phyloP scores from a whole-genome alignment of 2,888 invertebrate species.

The Agrenia bidenticulata region DNA sequence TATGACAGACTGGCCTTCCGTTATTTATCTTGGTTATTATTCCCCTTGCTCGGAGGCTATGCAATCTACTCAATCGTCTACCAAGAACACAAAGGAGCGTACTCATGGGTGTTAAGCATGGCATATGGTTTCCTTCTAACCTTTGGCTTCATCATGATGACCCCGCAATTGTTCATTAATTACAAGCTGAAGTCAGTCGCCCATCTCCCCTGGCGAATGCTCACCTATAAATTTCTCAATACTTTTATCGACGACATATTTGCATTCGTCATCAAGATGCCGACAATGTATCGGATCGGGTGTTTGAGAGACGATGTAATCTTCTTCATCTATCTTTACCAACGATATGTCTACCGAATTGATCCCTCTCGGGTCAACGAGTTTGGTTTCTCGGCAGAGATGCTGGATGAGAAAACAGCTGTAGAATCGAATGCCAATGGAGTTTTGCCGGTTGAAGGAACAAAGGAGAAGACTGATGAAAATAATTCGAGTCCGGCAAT shows the following conservation, averaged over 20 bases:
- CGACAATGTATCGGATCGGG: conserved; percentile 83
- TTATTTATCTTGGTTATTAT: conserved; percentile 94
- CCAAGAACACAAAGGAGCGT: conserved; percentile 98
- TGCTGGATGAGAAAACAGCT: conserved; percentile 37
- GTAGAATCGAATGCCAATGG: neutral
- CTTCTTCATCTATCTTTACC: conserved; percentile 98
- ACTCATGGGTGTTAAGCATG: conserved; percentile 94
- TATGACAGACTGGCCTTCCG: conserved; percentile 95
- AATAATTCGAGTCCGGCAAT: conserved; percentile 26
- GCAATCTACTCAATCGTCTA: conserved; percentile 92
- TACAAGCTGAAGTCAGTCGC: conserved; percentile 99
- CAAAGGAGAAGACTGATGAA: neutral
- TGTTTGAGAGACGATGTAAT: conserved; percentile 71
- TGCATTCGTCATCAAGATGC: conserved; percentile 99
- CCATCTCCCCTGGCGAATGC: conserved; percentile 99
- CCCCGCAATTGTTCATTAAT: conserved; percentile 99
- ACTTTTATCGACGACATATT: conserved; percentile 99
- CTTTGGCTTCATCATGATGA: conserved; percentile 99
- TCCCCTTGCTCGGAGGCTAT: conserved; percentile 90
- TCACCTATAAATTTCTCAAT: conserved; percentile 98
- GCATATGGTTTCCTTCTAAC: conserved; percentile 96
- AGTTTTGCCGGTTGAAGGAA: too few species aligned
- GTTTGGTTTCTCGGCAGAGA: conserved; percentile 83
- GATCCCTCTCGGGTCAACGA: conserved; percentile 94
- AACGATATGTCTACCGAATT: conserved; percentile 97